These are phyloP conservation scores for Platanista minor DNA, from an alignment of 2,113 vertebrate genomes.

Conservation along the genomic window DNA sequence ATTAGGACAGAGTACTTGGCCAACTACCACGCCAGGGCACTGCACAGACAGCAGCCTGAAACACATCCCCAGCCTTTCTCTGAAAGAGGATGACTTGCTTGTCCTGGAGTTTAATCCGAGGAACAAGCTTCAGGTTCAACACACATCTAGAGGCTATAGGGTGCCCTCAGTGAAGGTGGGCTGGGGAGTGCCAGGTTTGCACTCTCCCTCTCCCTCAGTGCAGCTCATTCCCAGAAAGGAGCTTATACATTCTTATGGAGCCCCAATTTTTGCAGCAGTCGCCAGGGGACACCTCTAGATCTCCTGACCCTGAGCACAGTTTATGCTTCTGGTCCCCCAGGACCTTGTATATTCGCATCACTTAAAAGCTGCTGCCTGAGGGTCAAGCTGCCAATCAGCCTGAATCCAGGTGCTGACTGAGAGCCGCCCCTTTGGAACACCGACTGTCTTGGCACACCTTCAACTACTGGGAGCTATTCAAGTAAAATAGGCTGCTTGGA, in stretches of 20 bases:
- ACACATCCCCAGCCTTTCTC: not conserved
- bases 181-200: not conserved
- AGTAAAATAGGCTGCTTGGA: not conserved
- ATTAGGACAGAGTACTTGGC: not conserved
- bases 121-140: not conserved
- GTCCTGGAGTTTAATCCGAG: not conserved
- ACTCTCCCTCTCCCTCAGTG: too few relatives aligned
- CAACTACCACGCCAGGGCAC: not conserved
- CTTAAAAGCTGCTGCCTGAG: not conserved
- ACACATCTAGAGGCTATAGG: not conserved
- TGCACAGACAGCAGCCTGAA: not conserved
- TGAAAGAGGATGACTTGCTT: not conserved
- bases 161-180: not conserved
- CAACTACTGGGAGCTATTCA: not conserved
- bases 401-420: not conserved
- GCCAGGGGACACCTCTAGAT: not conserved
- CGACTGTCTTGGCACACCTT: not conserved
- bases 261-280: not conserved
- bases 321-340: not conserved
- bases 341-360: not conserved
- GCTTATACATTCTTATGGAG: not conserved
- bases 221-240: not conserved
- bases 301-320: not conserved
- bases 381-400: not conserved
- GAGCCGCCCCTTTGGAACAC: not conserved